These are phyloP conservation scores for Oscheius sp. DNA, from an alignment of 2,888 invertebrate genomes.

Conservation along the genomic window DNA sequence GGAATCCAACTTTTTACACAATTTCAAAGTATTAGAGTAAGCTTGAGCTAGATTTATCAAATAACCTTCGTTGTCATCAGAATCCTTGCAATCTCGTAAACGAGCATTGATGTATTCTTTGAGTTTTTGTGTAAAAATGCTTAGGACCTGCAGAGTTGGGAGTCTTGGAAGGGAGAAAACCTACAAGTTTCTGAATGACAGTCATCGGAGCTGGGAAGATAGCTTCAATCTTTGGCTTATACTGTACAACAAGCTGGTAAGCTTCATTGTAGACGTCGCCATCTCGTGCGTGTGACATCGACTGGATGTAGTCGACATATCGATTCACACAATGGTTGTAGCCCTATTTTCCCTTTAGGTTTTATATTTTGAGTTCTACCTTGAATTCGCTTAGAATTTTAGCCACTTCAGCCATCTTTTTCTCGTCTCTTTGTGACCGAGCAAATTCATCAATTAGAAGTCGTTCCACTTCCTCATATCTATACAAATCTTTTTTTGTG, in stretches of 20 bases:
- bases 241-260: slow-evolving; percentile 86
- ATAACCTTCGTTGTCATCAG: slow-evolving; percentile 86
- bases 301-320: slow-evolving; percentile 94
- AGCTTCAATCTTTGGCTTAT: slow-evolving; percentile 78
- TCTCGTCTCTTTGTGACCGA: slow-evolving; percentile 84
- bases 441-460: slow-evolving; percentile 93
- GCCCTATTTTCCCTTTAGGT: slow-evolving; percentile 73
- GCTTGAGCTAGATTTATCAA: slow-evolving; percentile 86
- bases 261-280: slow-evolving; percentile 91
- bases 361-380: slow-evolving; percentile 64
- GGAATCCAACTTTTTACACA: slow-evolving; percentile 80
- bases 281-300: slow-evolving; percentile 73
- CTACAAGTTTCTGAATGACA: slow-evolving; percentile 98
- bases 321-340: slow-evolving; percentile 95
- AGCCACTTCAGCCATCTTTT: slow-evolving; percentile 91
- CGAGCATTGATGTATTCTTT: slow-evolving; percentile 84
- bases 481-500: slow-evolving; percentile 29
- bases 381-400: slow-evolving; percentile 91
- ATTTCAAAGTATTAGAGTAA: slow-evolving; percentile 82
- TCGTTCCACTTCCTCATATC: slow-evolving; percentile 69
- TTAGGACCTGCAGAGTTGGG: slow-evolving; percentile 75
- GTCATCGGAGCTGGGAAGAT: slow-evolving; percentile 94
- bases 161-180: too few relatives aligned
- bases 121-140: slow-evolving; percentile 87
- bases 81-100: slow-evolving; percentile 75